These are phyloP conservation scores for Alligator mississippiensis DNA, from an alignment of 2,113 vertebrate genomes.

Conservation along the genomic window DNA sequence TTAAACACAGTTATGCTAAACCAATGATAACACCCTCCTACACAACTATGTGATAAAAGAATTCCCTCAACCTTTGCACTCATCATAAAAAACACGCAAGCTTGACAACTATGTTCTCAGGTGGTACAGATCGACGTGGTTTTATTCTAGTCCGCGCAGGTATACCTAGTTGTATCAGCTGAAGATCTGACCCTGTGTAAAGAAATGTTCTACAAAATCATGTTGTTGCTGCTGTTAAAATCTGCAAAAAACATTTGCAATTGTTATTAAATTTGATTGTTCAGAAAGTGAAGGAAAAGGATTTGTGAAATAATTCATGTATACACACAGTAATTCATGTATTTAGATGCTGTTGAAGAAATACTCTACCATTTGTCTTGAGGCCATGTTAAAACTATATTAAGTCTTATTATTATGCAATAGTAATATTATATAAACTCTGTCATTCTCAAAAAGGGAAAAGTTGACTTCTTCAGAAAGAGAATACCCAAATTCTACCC, in stretches of 20 bases:
- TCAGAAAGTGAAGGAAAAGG: neutral
- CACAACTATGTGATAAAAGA: neutral
- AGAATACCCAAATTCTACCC: neutral
- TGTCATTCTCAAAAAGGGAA: neutral
- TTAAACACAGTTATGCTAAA: neutral
- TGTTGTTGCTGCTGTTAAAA: slow-evolving; percentile 14
- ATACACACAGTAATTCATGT: slow-evolving; percentile 17
- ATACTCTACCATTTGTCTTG: neutral
- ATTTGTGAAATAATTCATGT: slow-evolving; percentile 49
- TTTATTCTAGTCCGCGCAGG: neutral
- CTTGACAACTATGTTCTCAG: accelerated
- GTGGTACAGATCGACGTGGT: neutral
- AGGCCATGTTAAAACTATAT: neutral
- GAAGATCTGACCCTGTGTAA: neutral
- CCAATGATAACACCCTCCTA: neutral
- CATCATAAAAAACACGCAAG: slow-evolving; percentile 12
- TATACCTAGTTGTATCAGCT: neutral
- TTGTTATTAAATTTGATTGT: neutral
- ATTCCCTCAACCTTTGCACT: neutral
- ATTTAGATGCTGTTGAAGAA: slow-evolving; percentile 44
- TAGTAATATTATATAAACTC: neutral
- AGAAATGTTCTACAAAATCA: neutral
- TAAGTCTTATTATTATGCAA: neutral
- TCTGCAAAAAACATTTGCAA: slow-evolving; percentile 15
- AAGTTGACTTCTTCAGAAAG: neutral